Evolutionary conservation across 2,113 vertebrate genomes (phyloP).

Genomic region (Lamprotornis superbus): DNA sequence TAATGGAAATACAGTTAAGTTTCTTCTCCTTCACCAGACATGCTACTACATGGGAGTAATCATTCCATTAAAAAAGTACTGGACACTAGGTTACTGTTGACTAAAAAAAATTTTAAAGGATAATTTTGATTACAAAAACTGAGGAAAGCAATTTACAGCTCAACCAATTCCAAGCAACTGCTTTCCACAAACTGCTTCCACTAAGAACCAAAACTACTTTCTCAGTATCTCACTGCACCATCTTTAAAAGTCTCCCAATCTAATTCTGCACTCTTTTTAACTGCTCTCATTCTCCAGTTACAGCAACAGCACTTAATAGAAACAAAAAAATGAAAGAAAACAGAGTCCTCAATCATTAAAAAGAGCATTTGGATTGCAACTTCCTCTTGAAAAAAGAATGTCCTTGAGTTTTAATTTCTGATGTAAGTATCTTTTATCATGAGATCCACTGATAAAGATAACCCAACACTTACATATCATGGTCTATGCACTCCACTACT

Average conservation of each 20-base stretch:
- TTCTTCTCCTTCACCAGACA: not conserved
- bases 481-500: slow-evolving; percentile 96
- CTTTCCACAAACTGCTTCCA: not conserved
- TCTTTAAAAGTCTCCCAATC: not conserved
- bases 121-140: not conserved
- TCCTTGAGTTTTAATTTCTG: not conserved
- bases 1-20: not conserved
- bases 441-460: not conserved
- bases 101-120: not conserved
- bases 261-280: not conserved
- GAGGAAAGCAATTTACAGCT: not conserved
- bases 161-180: not conserved
- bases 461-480: slow-evolving; percentile 74
- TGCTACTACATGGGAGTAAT: not conserved
- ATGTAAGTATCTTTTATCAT: not conserved
- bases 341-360: not conserved
- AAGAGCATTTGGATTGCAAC: not conserved
- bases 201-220: not conserved
- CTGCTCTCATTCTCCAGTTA: not conserved
- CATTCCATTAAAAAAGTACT: not conserved
- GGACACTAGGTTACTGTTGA: not conserved
- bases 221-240: not conserved
- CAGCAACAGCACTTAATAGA: not conserved
- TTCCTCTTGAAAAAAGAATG: not conserved
- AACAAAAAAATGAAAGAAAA: not conserved